phyloP scores from a whole-genome alignment of 2,797 vertebrate genomes.

The Scolopax bukidnonensis region DNA sequence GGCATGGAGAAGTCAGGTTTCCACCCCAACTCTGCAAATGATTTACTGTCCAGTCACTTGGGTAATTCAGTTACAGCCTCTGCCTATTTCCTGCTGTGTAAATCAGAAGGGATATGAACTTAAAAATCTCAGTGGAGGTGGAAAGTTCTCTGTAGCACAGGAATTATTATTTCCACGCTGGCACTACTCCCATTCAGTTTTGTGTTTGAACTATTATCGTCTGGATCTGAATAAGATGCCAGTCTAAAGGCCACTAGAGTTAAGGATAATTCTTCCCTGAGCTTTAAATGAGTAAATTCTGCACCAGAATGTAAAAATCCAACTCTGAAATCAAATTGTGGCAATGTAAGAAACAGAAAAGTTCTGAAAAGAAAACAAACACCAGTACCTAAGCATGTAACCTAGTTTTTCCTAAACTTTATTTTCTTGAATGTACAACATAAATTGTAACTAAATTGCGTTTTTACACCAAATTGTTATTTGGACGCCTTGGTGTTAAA shows the following conservation, averaged over 20 bases:
- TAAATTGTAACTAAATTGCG: background rate
- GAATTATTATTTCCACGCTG: background rate
- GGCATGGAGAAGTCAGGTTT: background rate
- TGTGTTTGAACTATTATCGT: background rate
- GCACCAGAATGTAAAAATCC: background rate
- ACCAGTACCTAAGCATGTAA: background rate
- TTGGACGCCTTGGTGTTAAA: background rate
- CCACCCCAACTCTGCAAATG: background rate
- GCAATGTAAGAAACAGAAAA: background rate
- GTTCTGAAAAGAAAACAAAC: background rate
- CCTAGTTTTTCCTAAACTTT: background rate
- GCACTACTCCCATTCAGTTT: background rate
- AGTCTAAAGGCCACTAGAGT: background rate
- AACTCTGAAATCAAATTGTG: background rate
- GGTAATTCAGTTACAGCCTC: conserved; percentile 3
- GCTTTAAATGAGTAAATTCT: background rate
- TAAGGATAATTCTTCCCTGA: background rate
- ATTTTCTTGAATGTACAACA: background rate
- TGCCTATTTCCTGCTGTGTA: conserved; percentile 4
- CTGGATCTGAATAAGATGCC: background rate
- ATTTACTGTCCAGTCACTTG: background rate
- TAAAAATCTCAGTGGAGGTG: background rate
- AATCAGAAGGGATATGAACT: background rate
- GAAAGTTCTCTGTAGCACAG: background rate
- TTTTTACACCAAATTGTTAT: background rate